Conservation (phyloP, 2,113 vertebrate species). For the Rissa tridactyla region DNA sequence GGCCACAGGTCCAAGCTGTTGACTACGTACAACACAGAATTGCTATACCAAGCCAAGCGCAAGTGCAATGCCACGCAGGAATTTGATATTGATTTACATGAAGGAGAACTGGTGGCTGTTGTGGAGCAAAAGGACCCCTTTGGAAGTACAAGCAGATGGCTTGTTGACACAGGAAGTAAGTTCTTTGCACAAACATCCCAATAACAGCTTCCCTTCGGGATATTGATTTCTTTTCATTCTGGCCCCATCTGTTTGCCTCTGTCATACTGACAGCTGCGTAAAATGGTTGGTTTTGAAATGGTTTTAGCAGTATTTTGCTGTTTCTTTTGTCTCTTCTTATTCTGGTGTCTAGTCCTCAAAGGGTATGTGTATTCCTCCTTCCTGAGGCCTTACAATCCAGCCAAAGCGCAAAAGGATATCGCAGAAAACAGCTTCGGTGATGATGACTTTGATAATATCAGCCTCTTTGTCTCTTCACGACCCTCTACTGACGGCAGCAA, state of each 20-base stretch:
- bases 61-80: conserved; percentile 95
- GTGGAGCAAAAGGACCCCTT: conserved; percentile 88
- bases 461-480: conserved; percentile 87
- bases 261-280: not conserved
- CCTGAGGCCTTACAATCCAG: conserved; percentile 90
- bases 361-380: conserved; percentile 96
- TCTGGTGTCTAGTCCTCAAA: conserved; percentile 72
- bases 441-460: conserved; percentile 93
- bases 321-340: conserved; percentile 1
- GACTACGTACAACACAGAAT: conserved; percentile 71
- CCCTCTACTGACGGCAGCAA: conserved; percentile 72
- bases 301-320: not conserved
- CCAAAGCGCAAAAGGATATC: conserved; percentile 71
- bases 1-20: conserved; percentile 81
- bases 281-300: not conserved
- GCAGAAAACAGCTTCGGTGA: conserved; percentile 60
- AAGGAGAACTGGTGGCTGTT: conserved; percentile 91
- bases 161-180: conserved; percentile 93
- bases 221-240: conserved; percentile 37
- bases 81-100: conserved; percentile 87
- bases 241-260: conserved; percentile 31
- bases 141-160: conserved; percentile 91
- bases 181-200: conserved; percentile 34
- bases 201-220: conserved; percentile 27
- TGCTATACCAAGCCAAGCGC: conserved; percentile 89